Evolutionary conservation across 2,888 invertebrate genomes (phyloP), one percentile per base, ranked within the genome.

Genomic region (Melinopterus prodromus): DNA sequence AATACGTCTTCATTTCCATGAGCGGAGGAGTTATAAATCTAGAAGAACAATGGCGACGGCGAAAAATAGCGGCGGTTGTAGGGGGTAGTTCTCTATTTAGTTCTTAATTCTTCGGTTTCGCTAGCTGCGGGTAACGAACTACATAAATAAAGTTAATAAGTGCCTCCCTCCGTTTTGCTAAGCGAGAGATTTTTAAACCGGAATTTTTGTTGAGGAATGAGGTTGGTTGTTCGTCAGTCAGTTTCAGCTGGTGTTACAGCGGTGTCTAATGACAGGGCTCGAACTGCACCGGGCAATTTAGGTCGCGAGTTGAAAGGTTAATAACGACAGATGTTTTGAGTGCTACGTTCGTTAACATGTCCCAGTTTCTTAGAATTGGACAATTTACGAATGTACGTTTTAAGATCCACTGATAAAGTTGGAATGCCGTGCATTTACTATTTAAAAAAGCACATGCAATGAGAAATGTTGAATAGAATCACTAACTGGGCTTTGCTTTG

Each of bases 251-350:
- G 36, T 14, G 35, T 16, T 71, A 36, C 74, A n/a, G 36, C 74
- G 26, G 26, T 26, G 35, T 74, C 53, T 53, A 74, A 74, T 74
- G 35, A 74, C 74, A 74, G 74, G 74, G 9, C 74, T 35, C 37
- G 74, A 74, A 74, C 74, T 36, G 53, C 53, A 53, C 74, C n/a
- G 14, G 35, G 37, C 69, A 38, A 74, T 77, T 36, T 74, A 70
- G 79, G 79, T 79, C 79, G 77, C 77, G 77, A 72, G 79, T 77
- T 79, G 70, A 79, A 79, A 77, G 79, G 79, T 79, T 79, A 79
- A 79, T 77, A 74, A 69, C 69, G 77, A 69, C 77, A 79, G 74
- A 79, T 77, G 79, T 74, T n/a, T 74, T 35, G 36, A 35, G 35
- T 6, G n/a, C 74, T 74, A 74, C 37, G 35, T 74, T 36, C 74